Base-by-base conservation (phyloP, 2,113 vertebrate genomes). In the Paralichthys olivaceus region DNA sequence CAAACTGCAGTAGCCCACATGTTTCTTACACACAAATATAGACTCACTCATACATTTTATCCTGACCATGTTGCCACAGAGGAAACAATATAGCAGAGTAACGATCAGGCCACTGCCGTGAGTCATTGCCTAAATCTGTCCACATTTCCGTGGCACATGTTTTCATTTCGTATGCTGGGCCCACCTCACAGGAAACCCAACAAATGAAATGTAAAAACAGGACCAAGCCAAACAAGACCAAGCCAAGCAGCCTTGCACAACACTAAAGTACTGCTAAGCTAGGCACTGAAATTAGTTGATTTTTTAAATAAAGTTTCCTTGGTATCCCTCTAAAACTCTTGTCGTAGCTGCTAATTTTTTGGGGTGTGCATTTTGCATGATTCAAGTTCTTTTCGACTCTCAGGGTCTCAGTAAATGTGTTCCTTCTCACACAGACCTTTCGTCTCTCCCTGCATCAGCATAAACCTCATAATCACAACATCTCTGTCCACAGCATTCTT, bases 381-480 rank as follows among this genome's bases (percentile, higher is more conserved):
- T 80, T 64, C 22, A 15, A 23, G 45, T 60, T 63, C 58, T 72
- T 61, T 70, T 77, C 26, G 40, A 75, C 63, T 66, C 57, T 69
- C 53, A 55, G 79, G 60, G 32, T 84, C 63, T 74, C 43, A 26
- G 56, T 67, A 19, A 68, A 56, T 59, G 45, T 6, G 56, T 73
- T 77, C 56, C 22, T 65, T 63, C 45, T 75, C 67, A 59, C 60
- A 54, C 66, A 72, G 72, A 76, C 69, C 69, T 75, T 80, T 20
- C 66, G 73, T 70, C 70, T 79, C 73, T 69, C 37, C 37, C 69
- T 80, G 56, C 77, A 86, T 88, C 80, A 79, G 69, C 77, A 55
- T 19, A 70, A 86, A 87, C 77, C 83, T 76, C 73, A 80, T 81
- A 90, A 93, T 91, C 87, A 87, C 88, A 81, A 84, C 84, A 91